Percentiles rank a stretch among this genome's conserved stretches.
Conservation (phyloP, 2,797 vertebrate species). For the Phoxinus dragarum region DNA sequence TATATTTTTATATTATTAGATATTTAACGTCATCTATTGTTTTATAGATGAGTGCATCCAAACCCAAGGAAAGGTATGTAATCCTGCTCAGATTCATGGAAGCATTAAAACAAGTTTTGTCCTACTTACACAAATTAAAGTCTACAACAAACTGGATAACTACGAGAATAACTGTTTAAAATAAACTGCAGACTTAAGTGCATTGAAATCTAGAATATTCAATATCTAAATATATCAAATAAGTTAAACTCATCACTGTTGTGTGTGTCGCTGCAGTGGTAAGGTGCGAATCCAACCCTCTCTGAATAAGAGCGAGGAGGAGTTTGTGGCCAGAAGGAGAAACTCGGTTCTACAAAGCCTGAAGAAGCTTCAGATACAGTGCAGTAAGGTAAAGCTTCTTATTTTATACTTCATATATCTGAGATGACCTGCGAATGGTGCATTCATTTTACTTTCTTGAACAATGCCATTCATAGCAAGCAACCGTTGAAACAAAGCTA, state of each 20-base stretch:
- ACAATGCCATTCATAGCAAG: too few species aligned
- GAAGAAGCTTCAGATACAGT: background rate
- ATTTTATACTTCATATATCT: background rate
- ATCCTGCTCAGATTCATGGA: background rate
- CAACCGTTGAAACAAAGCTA: too few species aligned
- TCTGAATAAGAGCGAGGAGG: background rate
- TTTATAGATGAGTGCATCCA: background rate
- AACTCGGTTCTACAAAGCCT: background rate
- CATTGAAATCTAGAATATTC: background rate
- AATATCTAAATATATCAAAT: background rate
- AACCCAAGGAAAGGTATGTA: background rate
- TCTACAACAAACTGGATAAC: background rate
- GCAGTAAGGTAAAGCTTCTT: background rate
- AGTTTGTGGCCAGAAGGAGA: background rate
- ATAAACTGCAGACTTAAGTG: background rate
- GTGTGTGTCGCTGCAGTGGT: background rate
- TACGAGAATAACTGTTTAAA: background rate
- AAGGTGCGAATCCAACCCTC: background rate
- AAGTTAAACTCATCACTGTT: background rate
- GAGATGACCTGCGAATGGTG: background rate
- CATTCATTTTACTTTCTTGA: too few species aligned
- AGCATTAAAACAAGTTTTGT: background rate
- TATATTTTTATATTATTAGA: too few species aligned
- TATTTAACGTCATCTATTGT: background rate
- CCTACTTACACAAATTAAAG: background rate